phyloP scores from a whole-genome alignment of 2,888 invertebrate species.

The Nomada ferruginata region DNA sequence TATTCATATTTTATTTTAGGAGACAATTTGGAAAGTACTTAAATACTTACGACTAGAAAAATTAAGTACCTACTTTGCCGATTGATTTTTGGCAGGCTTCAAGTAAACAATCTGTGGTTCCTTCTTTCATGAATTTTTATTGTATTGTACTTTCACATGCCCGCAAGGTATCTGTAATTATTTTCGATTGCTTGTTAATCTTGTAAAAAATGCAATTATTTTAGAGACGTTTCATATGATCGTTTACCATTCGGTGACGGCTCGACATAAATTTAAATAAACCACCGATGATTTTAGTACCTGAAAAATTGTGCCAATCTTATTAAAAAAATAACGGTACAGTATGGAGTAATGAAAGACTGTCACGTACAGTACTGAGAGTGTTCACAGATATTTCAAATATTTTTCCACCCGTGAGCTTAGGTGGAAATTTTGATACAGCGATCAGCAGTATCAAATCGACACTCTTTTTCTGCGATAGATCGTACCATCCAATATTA shows the following conservation, averaged over 20 bases:
- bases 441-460: constrained; percentile 67
- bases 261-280: constrained; percentile 69
- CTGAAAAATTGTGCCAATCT: not conserved
- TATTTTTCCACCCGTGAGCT: constrained; percentile 75
- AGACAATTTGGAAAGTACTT: no score
- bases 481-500: constrained; percentile 62
- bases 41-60: no score
- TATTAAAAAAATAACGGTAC: not conserved
- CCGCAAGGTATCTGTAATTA: no score
- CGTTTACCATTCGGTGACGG: constrained; percentile 33
- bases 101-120: no score
- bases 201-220: not conserved
- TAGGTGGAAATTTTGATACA: constrained; percentile 67
- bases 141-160: no score
- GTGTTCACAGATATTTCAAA: constrained; percentile 69
- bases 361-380: constrained; percentile 52
- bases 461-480: constrained; percentile 50
- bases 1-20: no score
- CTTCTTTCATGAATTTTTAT: no score
- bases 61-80: no score
- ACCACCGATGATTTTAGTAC: constrained; percentile 66
- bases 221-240: not conserved
- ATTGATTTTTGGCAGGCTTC: no score
- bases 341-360: not conserved
- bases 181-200: not conserved